Percentiles rank a stretch among this genome's conserved stretches.
phyloP scores from a whole-genome alignment of 2,888 invertebrate species.

The Mesopsocus fuscifrons region DNA sequence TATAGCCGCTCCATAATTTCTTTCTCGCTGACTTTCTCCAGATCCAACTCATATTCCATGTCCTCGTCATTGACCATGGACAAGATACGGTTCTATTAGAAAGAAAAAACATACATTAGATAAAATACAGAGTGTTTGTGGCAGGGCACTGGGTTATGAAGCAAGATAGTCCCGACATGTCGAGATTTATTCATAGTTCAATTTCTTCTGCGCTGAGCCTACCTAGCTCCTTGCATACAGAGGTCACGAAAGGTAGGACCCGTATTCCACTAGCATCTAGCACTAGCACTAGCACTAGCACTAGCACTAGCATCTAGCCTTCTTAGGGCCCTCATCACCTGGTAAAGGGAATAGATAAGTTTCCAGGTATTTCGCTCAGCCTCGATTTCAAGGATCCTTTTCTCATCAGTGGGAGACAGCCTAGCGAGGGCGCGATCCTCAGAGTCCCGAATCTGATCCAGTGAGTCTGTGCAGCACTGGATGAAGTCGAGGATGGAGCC shows the following conservation, averaged over 20 bases:
- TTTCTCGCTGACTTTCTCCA: constrained; percentile 34
- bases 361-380: constrained; percentile 83
- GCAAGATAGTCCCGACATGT: too few relatives aligned
- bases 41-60: constrained; percentile 16
- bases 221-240: too few relatives aligned
- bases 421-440: constrained; percentile 27
- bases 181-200: too few relatives aligned
- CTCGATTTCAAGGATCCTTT: constrained; percentile 19
- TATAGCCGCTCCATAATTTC: constrained; percentile 36
- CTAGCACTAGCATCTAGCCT: too few relatives aligned
- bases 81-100: constrained; percentile 19
- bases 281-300: too few relatives aligned
- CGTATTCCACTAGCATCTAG: too few relatives aligned
- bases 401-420: not conserved
- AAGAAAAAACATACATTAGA: constrained; percentile 12
- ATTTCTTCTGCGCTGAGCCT: too few relatives aligned
- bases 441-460: constrained; percentile 32
- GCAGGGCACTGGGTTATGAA: constrained; percentile 48
- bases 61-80: constrained; percentile 14
- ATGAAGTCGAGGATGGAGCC: constrained; percentile 42
- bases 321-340: too few relatives aligned
- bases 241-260: too few relatives aligned
- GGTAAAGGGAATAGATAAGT: constrained; percentile 58
- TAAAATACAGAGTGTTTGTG: constrained; percentile 16
- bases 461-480: constrained; percentile 39